Conservation (phyloP, 2,888 invertebrate species). For the Junonia oenone region DNA sequence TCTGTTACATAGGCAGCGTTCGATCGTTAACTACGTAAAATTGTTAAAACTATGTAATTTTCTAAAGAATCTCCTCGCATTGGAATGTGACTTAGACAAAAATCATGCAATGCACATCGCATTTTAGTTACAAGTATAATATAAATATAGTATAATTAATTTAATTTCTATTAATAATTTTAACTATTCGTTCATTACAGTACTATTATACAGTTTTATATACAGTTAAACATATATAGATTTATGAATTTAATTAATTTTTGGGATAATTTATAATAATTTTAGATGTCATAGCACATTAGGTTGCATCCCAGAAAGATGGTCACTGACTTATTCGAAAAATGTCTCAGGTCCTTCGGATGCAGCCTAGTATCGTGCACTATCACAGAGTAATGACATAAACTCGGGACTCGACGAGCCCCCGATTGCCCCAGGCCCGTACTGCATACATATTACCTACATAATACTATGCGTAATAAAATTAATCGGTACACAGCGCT, state of each 20-base stretch:
- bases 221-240: constrained; percentile 69
- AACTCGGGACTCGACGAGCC: constrained; percentile 66
- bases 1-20: constrained; percentile 2
- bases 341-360: constrained; percentile 38
- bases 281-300: constrained; percentile 75
- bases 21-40: constrained; percentile 25
- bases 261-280: constrained; percentile 75
- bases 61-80: constrained; percentile 39
- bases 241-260: constrained; percentile 76
- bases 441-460: constrained; percentile 71
- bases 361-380: constrained; percentile 64
- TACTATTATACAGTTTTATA: constrained; percentile 72
- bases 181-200: constrained; percentile 54
- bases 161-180: constrained; percentile 41
- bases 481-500: constrained; percentile 64
- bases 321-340: constrained; percentile 34
- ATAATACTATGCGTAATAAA: constrained; percentile 70
- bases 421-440: constrained; percentile 77
- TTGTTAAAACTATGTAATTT: constrained; percentile 23
- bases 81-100: constrained; percentile 70
- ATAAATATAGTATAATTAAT: constrained; percentile 37
- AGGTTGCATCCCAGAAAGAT: constrained; percentile 47
- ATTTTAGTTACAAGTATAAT: constrained; percentile 55
- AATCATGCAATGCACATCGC: constrained; percentile 77
- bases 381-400: constrained; percentile 80